phyloP scores from a whole-genome alignment of 2,797 vertebrate genomes.

The Sphenopsis melanotis region DNA sequence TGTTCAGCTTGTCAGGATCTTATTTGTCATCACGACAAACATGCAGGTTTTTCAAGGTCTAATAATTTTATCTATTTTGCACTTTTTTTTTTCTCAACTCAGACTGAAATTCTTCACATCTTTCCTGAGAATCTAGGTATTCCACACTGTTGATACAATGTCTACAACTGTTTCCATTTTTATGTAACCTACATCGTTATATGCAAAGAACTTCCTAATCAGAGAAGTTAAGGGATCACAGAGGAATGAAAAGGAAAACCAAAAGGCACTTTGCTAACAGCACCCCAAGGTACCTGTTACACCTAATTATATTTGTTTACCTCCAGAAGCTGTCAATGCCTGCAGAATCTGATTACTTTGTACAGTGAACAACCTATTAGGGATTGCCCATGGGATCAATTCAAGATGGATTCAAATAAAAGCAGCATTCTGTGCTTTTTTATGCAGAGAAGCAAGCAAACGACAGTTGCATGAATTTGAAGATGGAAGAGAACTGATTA shows the following conservation, averaged over 20 bases:
- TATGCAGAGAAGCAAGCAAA: neutral
- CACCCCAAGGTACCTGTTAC: neutral
- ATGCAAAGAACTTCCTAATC: neutral
- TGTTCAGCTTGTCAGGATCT: neutral
- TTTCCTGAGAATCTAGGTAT: neutral
- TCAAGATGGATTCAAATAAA: neutral
- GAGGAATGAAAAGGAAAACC: neutral
- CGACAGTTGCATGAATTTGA: neutral
- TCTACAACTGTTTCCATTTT: neutral
- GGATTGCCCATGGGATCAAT: neutral
- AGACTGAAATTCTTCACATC: neutral
- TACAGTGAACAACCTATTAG: neutral
- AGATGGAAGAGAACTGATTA: neutral
- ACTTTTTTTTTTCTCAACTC: neutral
- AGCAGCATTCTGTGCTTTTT: neutral
- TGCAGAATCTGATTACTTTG: neutral
- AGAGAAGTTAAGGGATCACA: neutral
- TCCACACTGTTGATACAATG: neutral
- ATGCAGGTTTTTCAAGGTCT: neutral
- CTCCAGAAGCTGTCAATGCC: neutral
- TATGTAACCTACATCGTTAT: neutral
- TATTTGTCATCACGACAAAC: neutral
- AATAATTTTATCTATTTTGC: neutral
- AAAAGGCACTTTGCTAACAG: neutral
- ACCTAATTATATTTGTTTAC: slow-evolving; percentile 21